phyloP scores from a whole-genome alignment of 2,797 vertebrate species.

The Oreochromis mossambicus region DNA sequence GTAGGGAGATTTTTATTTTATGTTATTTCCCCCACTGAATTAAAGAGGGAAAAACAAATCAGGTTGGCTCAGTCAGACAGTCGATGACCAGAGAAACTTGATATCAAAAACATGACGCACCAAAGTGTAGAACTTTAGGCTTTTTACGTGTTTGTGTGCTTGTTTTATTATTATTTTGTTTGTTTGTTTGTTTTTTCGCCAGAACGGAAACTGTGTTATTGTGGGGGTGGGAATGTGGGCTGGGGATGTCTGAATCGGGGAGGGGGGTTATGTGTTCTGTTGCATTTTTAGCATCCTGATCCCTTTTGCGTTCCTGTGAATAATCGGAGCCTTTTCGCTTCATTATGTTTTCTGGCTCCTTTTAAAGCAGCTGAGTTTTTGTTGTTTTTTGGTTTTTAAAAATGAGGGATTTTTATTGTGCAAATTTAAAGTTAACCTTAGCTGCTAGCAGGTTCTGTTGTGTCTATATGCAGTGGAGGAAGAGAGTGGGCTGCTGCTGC shows the following conservation, averaged over 20 bases:
- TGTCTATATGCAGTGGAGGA: constrained; percentile 62
- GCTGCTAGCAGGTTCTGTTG: constrained; percentile 36
- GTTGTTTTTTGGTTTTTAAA: constrained; percentile 22
- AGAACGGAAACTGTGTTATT: constrained; percentile 29
- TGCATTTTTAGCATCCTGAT: constrained; percentile 69
- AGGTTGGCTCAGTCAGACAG: constrained; percentile 52
- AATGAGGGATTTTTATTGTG: constrained; percentile 59
- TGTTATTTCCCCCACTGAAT: constrained; percentile 39
- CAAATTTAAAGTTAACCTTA: constrained; percentile 50
- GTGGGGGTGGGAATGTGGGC: constrained; percentile 7
- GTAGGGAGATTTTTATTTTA: constrained; percentile 28
- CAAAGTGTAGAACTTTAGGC: constrained; percentile 85
- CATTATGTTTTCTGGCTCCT: constrained; percentile 26
- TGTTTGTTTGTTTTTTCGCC: constrained; percentile 49
- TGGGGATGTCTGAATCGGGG: constrained; percentile 6
- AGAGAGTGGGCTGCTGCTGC: constrained; percentile 15
- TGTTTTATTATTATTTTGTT: constrained; percentile 33
- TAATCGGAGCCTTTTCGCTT: constrained; percentile 41
- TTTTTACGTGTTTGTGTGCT: constrained; percentile 75
- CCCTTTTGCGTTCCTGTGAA: constrained; percentile 58
- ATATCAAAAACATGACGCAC: constrained; percentile 80
- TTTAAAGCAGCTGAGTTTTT: constrained; percentile 53
- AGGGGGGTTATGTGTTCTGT: constrained; percentile 14
- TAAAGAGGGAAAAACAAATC: constrained; percentile 29
- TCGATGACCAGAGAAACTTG: constrained; percentile 65